Evolutionary conservation across 2,888 invertebrate genomes (phyloP).

Genomic region (Pandemis heparana): DNA sequence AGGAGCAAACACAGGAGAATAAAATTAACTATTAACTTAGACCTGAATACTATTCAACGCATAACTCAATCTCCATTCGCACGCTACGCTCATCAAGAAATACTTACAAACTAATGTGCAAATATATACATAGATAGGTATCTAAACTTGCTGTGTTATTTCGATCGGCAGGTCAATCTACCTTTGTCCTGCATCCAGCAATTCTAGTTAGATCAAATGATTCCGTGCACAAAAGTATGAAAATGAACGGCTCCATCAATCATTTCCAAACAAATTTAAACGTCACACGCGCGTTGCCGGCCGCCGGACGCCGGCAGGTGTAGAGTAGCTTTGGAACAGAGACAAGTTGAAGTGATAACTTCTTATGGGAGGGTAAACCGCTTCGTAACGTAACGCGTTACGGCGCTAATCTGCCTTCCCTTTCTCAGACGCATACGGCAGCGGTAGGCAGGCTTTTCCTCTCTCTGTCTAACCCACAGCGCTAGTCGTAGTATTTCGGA

Average conservation of each 20-base stretch:
- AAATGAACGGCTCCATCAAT: slow-evolving; percentile 78
- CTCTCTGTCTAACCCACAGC: too few species aligned
- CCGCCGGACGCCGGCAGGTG: slow-evolving; percentile 61
- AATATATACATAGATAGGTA: too few species aligned
- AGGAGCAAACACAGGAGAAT: too few species aligned
- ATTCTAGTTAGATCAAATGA: slow-evolving; percentile 49
- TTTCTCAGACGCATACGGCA: too few species aligned
- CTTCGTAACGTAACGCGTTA: too few species aligned
- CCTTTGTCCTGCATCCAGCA: slow-evolving; percentile 28
- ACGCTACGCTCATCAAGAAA: slow-evolving; percentile 5
- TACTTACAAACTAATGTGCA: not conserved
- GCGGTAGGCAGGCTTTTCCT: too few species aligned
- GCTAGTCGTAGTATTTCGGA: too few species aligned
- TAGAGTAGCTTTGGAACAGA: slow-evolving; percentile 61
- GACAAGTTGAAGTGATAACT: too few species aligned
- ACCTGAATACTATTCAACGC: not conserved
- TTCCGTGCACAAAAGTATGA: slow-evolving; percentile 70
- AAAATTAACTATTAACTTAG: too few species aligned
- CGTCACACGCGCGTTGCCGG: slow-evolving; percentile 78
- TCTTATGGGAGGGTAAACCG: too few species aligned
- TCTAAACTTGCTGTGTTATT: not conserved
- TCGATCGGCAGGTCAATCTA: not conserved
- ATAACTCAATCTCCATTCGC: not conserved
- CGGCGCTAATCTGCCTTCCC: too few species aligned
- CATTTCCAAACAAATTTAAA: slow-evolving; percentile 83